Conservation (phyloP, 2,888 invertebrate species). For the Ecliptopera silaceata region DNA sequence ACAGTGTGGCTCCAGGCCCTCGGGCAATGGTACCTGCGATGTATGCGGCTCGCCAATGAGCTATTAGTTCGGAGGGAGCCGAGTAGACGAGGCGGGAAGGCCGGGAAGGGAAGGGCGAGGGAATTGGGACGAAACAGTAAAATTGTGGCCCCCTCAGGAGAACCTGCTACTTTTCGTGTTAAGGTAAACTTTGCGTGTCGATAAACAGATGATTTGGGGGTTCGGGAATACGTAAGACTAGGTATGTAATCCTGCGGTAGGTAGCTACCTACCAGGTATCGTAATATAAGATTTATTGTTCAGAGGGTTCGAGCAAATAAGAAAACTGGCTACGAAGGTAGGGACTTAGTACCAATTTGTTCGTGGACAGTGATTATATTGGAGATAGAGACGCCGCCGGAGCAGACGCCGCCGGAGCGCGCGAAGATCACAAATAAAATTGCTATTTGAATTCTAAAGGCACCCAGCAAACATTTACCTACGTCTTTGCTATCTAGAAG, state of each 20-base stretch:
- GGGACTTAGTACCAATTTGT: too few relatives aligned
- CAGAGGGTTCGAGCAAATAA: background rate
- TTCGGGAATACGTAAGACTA: background rate
- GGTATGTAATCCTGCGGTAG: background rate
- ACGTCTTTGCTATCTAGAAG: background rate
- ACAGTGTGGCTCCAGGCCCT: too few relatives aligned
- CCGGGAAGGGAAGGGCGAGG: background rate
- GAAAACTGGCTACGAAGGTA: background rate
- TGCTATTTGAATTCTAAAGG: conserved; percentile 6
- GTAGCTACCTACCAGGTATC: background rate
- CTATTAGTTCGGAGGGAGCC: background rate
- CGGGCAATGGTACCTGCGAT: background rate
- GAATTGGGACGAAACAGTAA: background rate
- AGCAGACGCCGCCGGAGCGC: too few relatives aligned
- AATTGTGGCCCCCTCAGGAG: conserved; percentile 9
- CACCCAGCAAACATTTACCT: background rate
- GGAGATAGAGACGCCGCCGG: too few relatives aligned
- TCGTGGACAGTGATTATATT: too few relatives aligned
- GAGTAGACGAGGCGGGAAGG: background rate
- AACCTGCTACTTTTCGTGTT: conserved; percentile 9
- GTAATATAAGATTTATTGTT: background rate
- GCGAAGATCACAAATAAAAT: background rate
- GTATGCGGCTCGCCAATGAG: conserved; percentile 2
- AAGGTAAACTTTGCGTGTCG: conserved; percentile 4
- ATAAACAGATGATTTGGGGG: conserved; percentile 16